Base-by-base conservation (phyloP, 1,140 invertebrate genomes). In the Andrena cerasifolii region DNA sequence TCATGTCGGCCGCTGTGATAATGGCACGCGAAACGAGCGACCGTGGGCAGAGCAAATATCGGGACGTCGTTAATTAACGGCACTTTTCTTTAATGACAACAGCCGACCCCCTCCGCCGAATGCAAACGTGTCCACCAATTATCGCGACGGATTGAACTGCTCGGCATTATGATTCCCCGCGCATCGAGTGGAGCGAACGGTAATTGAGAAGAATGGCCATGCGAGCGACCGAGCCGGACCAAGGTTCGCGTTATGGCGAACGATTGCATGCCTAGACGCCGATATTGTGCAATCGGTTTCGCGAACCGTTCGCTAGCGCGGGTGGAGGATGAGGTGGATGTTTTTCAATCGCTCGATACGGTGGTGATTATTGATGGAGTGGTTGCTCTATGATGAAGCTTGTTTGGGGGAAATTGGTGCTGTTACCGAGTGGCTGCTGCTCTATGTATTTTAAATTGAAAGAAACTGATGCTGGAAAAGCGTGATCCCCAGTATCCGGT, bases 21-120 rank as follows among this genome's bases (percentile, higher is more conserved):
- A 83, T 78, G 43, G 53, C 61, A 33, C 24, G 16, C 36, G 49
- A 54, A 66, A 54, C 36, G 62, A 49, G 62, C 43, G 28, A 49
- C 54, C 78, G 40, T 40, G 53, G 49, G 18, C 49, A 49, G 82
- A 66, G 56, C 65, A 83, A 84, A 81, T 71, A 84, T 80, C 62
- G 63, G 47, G 31, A 47, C 21, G 43, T 84, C 53, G 73, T 84
- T 84, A 84, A 84, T 84, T 83, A 84, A 70, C 58, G 43, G 33
- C 70, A 66, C 67, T 84, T 79, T 79, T 83, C 74, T 78, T 76
- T 36, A 43, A 66, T 43, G 74, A 70, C n/a, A n/a, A n/a, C n/a
- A n/a, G n/a, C n/a, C n/a, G n/a, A 18, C 59, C 40, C 47, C 45
- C 21, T 54, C 68, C 43, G 36, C 24, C 49, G 18, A 65, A 65